These are phyloP conservation scores for Dasypus novemcinctus DNA, from an alignment of 2,113 vertebrate genomes.

Conservation along the genomic window DNA sequence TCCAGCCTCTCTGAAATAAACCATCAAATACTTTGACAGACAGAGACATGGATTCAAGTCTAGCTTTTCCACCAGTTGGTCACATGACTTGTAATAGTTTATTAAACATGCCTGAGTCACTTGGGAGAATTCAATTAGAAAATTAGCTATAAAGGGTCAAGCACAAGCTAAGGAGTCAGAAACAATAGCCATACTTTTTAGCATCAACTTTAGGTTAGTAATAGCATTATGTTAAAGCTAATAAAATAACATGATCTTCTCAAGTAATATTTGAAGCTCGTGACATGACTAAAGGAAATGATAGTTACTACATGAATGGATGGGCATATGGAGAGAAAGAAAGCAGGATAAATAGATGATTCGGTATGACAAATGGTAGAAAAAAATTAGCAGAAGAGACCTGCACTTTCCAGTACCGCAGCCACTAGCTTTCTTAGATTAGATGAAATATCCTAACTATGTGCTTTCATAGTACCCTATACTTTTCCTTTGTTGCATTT, in stretches of 20 bases:
- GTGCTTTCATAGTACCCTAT: no score
- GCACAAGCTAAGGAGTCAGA: background rate
- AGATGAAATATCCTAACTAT: no score
- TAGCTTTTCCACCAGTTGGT: background rate
- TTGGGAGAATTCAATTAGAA: background rate
- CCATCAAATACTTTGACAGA: background rate
- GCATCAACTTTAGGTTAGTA: background rate
- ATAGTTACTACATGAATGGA: background rate
- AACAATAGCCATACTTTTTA: background rate
- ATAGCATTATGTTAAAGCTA: background rate
- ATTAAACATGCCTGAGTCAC: background rate
- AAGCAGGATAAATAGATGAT: background rate
- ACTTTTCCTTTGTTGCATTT: no score
- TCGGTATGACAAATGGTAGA: background rate
- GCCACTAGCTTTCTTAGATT: background rate
- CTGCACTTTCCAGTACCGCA: background rate
- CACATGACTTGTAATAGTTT: background rate
- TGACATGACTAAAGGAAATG: background rate
- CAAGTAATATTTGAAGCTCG: background rate
- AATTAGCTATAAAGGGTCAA: background rate
- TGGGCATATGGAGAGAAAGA: background rate
- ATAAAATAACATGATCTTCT: background rate
- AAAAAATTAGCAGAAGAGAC: background rate
- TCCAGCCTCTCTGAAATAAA: background rate
- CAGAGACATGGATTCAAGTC: background rate